Conservation (phyloP, 2,888 invertebrate genomes). For the Eucriotettix oculatus region DNA sequence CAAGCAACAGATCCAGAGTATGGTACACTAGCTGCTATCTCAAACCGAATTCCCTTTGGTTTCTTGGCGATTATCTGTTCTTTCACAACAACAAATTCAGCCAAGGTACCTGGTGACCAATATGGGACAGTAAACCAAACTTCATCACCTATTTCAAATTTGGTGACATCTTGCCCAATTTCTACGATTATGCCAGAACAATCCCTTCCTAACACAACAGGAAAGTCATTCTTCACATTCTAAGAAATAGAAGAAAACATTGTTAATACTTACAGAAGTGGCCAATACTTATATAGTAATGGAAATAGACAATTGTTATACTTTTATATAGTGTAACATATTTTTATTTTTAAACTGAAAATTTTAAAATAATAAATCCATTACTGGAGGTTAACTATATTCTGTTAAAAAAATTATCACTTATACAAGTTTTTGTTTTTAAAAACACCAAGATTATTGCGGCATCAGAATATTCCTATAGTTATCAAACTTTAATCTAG, state of each 20-base stretch:
- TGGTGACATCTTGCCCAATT: constrained; percentile 37
- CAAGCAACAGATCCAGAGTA: constrained; percentile 40
- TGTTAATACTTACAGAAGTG: no score
- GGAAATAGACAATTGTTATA: no score
- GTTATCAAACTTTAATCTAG: no score
- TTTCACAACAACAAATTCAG: constrained; percentile 35
- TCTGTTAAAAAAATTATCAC: no score
- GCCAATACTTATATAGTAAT: no score
- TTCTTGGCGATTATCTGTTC: constrained; percentile 32
- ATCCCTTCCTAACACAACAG: constrained; percentile 42
- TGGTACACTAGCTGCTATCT: constrained; percentile 41
- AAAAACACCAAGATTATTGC: no score
- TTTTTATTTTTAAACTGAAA: no score
- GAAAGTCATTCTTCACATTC: constrained; percentile 27
- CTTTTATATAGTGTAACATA: no score
- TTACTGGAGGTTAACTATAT: no score
- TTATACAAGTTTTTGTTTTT: no score
- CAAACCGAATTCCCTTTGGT: constrained; percentile 38
- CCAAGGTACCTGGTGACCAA: constrained; percentile 38
- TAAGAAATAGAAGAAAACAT: neutral
- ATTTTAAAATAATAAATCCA: no score
- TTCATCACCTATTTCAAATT: constrained; percentile 43
- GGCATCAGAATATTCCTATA: no score
- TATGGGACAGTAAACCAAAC: constrained; percentile 40
- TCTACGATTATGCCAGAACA: constrained; percentile 43